Evolutionary conservation across 2,888 invertebrate genomes (phyloP), one percentile per base, ranked within the genome.

Genomic region (Xestobium rufovillosum): DNA sequence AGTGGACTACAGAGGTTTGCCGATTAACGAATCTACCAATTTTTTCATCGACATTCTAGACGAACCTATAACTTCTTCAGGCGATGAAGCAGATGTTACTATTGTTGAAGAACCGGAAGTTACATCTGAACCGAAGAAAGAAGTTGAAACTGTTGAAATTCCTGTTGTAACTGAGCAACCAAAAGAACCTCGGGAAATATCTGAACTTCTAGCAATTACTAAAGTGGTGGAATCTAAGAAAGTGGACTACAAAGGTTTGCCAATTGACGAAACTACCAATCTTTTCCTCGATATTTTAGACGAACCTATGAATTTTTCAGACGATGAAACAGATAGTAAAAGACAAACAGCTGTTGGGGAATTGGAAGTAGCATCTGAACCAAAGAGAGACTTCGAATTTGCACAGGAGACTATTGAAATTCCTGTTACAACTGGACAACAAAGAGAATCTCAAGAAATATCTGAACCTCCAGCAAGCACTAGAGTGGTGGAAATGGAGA

Each of bases 241-340:
- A 26, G 4, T 14, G 14, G 30, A 30, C 8, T 41, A 43, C 12
- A 48, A 49, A 39, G 51, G 50, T 14, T 43, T 51, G 11, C 52
- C 56, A 8, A 36, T 55, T 25, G 54, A 56, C 36, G 56, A 59
- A 14, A 47, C 59, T 0, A 45, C 57, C 13, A 56, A 48, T 30
- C 41, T 53, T 2, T 64, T 64, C 56, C 57, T 67, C 55, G 49
- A 50, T 33, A 35, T 64, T 56, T 57, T 68, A 56, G 51, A 53
- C 38, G 47, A 53, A 41, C 49, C 52, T 25, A 39, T 50, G 26
- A 41, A 41, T 12, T 40, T 54, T n/a, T 53, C 51, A 29, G 52
- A 57, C 35, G 53, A 52, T 6, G 52, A 55, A 38, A 40, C 6
- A 19, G 23, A 8, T n/a, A 19, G 10, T 43, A 42, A 19, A 37